Evolutionary conservation across 2,888 invertebrate genomes (phyloP).

Genomic region (Galeopsomyia nigrocyanea): DNA sequence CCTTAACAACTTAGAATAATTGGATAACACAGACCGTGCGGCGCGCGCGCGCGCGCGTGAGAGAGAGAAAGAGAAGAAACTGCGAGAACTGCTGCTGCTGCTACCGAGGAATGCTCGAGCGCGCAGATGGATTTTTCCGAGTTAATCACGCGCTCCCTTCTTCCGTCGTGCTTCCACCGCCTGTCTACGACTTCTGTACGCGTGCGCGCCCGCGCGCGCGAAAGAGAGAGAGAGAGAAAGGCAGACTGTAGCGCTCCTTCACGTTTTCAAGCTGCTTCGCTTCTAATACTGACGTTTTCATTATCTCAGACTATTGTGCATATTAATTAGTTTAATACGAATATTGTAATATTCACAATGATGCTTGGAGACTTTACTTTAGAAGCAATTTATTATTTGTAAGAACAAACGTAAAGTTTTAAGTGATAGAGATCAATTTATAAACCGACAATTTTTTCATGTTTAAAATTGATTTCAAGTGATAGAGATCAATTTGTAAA

Average conservation of each 20-base stretch:
- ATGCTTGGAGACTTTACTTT: not conserved
- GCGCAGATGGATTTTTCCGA: conserved; percentile 42
- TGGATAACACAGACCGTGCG: conserved; percentile 62
- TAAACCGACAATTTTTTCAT: too few species aligned
- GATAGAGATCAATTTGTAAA: too few species aligned
- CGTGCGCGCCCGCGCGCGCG: too few species aligned
- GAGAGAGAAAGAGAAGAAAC: conserved; percentile 27
- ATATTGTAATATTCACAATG: conserved; percentile 11
- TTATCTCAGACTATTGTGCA: conserved; percentile 37
- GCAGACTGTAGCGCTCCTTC: not conserved
- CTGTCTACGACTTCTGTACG: too few species aligned
- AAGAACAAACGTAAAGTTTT: too few species aligned
- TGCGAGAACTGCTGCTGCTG: not conserved
- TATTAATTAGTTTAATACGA: conserved; percentile 38
- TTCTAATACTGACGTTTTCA: conserved; percentile 17
- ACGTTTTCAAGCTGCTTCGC: not conserved
- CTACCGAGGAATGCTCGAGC: conserved; percentile 8
- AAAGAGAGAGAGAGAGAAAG: too few species aligned
- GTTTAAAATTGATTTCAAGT: too few species aligned
- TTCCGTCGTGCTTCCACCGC: conserved; percentile 28
- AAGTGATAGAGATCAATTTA: too few species aligned
- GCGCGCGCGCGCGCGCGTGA: not conserved
- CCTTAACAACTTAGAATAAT: conserved; percentile 70
- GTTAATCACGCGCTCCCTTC: conserved; percentile 49
- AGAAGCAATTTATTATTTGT: too few species aligned